Percentiles rank a stretch among this genome's conserved stretches.
Conservation (phyloP, 92 coral and sea anemone genomes). For the Epizoanthus fatuus region DNA sequence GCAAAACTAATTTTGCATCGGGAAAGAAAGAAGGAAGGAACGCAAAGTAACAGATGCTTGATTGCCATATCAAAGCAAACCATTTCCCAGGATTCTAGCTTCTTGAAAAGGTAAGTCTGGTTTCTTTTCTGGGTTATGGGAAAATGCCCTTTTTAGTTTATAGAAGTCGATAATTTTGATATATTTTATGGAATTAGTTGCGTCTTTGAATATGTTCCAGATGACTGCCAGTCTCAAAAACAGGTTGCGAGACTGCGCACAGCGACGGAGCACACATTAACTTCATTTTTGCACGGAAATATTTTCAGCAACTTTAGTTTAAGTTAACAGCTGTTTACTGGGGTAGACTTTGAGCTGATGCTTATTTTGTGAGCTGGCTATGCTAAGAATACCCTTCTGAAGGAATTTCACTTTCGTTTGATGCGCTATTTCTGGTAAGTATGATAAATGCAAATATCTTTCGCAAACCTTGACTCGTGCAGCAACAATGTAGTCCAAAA, state of each 20-base stretch:
- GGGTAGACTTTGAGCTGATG: neutral
- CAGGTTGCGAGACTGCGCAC: neutral
- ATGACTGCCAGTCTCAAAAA: neutral
- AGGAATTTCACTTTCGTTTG: neutral
- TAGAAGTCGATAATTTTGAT: neutral
- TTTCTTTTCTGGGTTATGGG: neutral
- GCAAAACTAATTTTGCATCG: neutral
- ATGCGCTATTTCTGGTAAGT: neutral
- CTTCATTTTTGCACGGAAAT: neutral
- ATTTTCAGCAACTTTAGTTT: too few species aligned
- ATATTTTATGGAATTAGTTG: neutral
- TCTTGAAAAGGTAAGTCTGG: neutral
- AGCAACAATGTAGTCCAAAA: neutral
- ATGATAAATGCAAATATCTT: neutral
- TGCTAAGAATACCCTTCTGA: too few species aligned
- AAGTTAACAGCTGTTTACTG: neutral
- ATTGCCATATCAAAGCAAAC: neutral
- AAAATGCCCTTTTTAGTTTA: neutral
- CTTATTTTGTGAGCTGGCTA: too few species aligned
- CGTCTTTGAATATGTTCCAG: neutral
- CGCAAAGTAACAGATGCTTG: neutral
- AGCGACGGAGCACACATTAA: neutral
- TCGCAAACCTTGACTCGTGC: neutral
- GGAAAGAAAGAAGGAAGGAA: neutral
- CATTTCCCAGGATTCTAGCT: neutral